These are phyloP conservation scores for Ranitomeya variabilis DNA, from an alignment of 2,113 vertebrate genomes.

Conservation along the genomic window DNA sequence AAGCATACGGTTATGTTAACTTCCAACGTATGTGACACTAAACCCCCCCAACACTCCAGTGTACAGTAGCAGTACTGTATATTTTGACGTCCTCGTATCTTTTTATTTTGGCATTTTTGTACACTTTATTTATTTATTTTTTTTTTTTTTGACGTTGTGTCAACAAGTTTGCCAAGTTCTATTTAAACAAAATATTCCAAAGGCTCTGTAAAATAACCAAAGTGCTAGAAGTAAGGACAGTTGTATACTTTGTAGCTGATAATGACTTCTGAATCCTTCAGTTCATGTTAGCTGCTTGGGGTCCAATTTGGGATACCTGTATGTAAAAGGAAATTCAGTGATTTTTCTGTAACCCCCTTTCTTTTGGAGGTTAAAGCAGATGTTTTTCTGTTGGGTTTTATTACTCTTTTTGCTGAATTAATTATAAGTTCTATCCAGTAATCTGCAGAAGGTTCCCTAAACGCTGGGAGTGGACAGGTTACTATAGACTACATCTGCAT, in stretches of 20 bases:
- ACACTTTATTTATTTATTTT: not conserved
- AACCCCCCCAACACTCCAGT: not conserved
- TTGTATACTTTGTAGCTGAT: not conserved
- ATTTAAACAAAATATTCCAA: not conserved
- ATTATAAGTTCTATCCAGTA: not conserved
- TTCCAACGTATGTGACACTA: not conserved
- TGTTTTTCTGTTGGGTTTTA: not conserved
- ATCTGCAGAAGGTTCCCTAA: not conserved
- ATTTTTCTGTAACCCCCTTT: not conserved
- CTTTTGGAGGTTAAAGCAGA: constrained; percentile 8
- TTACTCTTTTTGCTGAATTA: not conserved
- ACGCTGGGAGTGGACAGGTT: not conserved
- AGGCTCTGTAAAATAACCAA: not conserved
- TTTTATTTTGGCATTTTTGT: no score
- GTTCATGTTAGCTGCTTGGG: not conserved
- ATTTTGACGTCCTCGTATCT: not conserved
- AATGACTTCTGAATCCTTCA: not conserved
- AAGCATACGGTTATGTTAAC: not conserved
- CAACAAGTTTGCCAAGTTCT: not conserved
- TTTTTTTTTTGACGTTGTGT: not conserved
- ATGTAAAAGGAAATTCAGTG: not conserved
- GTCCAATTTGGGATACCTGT: not conserved
- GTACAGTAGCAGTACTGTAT: no score
- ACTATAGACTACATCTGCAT: not conserved
- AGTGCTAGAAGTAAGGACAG: not conserved